Evolutionary conservation across 2,888 invertebrate species (phyloP).

Genomic region (Drosophila antonietae): DNA sequence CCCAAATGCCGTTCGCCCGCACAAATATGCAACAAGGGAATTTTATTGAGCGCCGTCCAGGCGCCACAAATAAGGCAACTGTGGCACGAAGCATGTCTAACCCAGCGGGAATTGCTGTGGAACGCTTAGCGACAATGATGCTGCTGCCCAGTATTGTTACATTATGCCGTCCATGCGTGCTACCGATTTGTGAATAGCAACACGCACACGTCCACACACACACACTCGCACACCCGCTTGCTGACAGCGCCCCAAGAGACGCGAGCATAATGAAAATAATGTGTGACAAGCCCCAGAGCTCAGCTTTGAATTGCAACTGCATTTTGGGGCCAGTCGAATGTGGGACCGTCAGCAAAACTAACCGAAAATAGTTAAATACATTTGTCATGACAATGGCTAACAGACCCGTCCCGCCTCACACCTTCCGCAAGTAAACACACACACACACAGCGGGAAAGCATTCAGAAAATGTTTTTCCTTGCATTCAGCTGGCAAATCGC

Average conservation of each 20-base stretch:
- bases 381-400: conserved; percentile 76
- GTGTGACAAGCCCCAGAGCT: conserved; percentile 77
- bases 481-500: conserved; percentile 77
- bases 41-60: conserved; percentile 37
- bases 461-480: conserved; percentile 73
- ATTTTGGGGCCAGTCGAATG: conserved; percentile 64
- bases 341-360: conserved; percentile 54
- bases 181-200: conserved; percentile 70
- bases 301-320: conserved; percentile 49
- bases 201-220: conserved; percentile 13
- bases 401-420: conserved; percentile 11
- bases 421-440: conserved; percentile 3
- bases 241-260: conserved; percentile 60
- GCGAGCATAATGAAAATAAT: conserved; percentile 75
- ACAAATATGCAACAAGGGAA: conserved; percentile 71
- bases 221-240: conserved; percentile 25
- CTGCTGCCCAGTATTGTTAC: conserved; percentile 47
- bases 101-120: conserved; percentile 51
- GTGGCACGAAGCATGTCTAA: conserved; percentile 53
- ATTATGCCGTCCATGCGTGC: conserved; percentile 63
- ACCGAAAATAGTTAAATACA: conserved; percentile 80
- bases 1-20: conserved; percentile 63
- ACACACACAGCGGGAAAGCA: conserved; percentile 47
- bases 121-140: conserved; percentile 34
- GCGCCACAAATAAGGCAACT: conserved; percentile 38